These are phyloP conservation scores for Acleris literana DNA, from an alignment of 2,888 invertebrate species.

Conservation along the genomic window DNA sequence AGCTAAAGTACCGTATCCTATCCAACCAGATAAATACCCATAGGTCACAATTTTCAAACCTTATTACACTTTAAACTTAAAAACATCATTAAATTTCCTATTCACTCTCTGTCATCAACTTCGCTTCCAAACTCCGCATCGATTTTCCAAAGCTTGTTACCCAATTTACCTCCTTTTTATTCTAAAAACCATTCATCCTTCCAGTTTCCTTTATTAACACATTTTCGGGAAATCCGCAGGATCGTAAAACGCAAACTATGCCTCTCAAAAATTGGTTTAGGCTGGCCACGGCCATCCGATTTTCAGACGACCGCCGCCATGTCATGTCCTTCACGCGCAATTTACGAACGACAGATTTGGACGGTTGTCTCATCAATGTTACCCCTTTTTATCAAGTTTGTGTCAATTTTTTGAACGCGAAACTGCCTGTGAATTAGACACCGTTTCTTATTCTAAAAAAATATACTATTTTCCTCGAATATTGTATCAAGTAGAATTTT, in stretches of 20 bases:
- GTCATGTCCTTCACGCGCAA: constrained; percentile 19
- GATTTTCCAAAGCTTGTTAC: not conserved
- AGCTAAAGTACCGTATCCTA: too few relatives aligned
- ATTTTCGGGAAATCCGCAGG: constrained; percentile 32
- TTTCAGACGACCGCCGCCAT: constrained; percentile 3
- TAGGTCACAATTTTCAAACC: too few relatives aligned
- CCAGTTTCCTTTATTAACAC: constrained; percentile 30
- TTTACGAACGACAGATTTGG: constrained; percentile 23
- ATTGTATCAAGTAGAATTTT: too few relatives aligned
- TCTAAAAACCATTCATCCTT: not conserved
- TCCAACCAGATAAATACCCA: too few relatives aligned
- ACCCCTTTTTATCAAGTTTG: constrained; percentile 14
- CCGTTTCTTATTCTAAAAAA: too few relatives aligned
- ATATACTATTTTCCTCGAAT: too few relatives aligned
- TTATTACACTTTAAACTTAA: too few relatives aligned
- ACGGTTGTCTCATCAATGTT: constrained; percentile 23
- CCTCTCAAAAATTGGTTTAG: constrained; percentile 21
- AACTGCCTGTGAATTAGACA: not conserved
- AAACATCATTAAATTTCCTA: too few relatives aligned
- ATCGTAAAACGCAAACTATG: constrained; percentile 40
- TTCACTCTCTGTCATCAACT: not conserved
- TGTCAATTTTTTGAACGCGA: constrained; percentile 10
- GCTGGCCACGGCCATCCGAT: not conserved
- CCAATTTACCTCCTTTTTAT: constrained; percentile 2
- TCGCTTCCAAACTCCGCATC: not conserved